A percentile compares a stretch with the other conserved stretches of the same genome.
Evolutionary conservation across 2,797 vertebrate species (phyloP).

Genomic region (Atherinosoma microstoma): DNA sequence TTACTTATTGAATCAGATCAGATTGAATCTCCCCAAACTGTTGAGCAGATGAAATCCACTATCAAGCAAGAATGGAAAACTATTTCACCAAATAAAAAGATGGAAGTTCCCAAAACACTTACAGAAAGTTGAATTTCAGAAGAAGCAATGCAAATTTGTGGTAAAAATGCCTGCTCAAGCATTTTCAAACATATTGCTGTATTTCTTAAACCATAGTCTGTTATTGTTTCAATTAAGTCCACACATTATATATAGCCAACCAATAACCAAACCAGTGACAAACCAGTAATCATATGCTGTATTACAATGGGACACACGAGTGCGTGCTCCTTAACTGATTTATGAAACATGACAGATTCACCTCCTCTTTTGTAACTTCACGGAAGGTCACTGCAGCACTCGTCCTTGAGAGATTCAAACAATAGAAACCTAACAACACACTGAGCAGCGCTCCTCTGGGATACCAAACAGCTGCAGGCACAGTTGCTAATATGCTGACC

Average conservation of each 20-base stretch:
- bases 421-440: conserved; percentile 51
- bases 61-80: no score
- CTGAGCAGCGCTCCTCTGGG: conserved; percentile 54
- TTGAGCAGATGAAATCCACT: no score
- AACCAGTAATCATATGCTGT: neutral
- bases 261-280: neutral
- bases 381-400: conserved; percentile 52
- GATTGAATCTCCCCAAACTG: no score
- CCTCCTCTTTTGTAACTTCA: conserved; percentile 47
- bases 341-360: conserved; percentile 42
- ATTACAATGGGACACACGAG: conserved; percentile 1
- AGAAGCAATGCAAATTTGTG: no score
- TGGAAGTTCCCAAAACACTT: no score
- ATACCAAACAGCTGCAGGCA: conserved; percentile 71
- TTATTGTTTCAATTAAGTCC: neutral
- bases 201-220: neutral
- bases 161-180: no score
- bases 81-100: no score
- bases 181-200: neutral
- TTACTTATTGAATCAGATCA: no score
- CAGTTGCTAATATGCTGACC: conserved; percentile 65
- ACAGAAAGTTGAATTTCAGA: no score
- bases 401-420: conserved; percentile 56
- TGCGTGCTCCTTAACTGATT: conserved; percentile 16
- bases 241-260: neutral